Conservation (phyloP, 1,140 invertebrate species). For the Ctenoplectra terminalis region DNA sequence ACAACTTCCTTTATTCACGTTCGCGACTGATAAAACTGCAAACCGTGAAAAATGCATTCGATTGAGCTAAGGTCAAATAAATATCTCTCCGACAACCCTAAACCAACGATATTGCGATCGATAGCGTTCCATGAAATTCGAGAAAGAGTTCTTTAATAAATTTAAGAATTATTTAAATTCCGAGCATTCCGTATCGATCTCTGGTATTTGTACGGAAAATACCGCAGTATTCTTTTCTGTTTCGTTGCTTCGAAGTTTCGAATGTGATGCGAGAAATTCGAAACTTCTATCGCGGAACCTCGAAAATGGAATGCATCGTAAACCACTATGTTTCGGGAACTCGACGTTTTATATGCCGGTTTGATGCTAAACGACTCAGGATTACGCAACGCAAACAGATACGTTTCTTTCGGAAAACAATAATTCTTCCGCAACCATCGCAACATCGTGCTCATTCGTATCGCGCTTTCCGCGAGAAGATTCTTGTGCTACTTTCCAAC, state of each 20-base stretch:
- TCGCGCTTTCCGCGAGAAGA: neutral
- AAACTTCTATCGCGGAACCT: neutral
- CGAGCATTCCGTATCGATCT: too few species aligned
- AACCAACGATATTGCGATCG: too few species aligned
- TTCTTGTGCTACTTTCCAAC: neutral
- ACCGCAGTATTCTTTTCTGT: too few species aligned
- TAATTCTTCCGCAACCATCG: neutral
- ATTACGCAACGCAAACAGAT: neutral
- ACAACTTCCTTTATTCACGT: neutral
- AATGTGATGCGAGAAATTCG: neutral
- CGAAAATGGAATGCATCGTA: neutral
- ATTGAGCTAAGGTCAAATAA: too few species aligned
- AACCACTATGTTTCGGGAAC: neutral
- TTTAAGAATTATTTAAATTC: too few species aligned
- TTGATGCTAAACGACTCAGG: neutral
- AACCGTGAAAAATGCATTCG: neutral
- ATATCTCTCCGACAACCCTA: too few species aligned
- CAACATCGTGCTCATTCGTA: too few species aligned
- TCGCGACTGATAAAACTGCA: slow-evolving; percentile 17
- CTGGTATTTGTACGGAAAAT: too few species aligned
- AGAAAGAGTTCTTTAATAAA: too few species aligned
- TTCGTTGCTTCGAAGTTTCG: neutral
- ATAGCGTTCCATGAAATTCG: too few species aligned
- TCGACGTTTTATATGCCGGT: neutral
- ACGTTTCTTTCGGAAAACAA: neutral